A percentile compares a stretch with the other conserved stretches of the same genome.
These are phyloP conservation scores for Chaetodon trifascialis DNA, from an alignment of 2,113 vertebrate species.

Conservation along the genomic window DNA sequence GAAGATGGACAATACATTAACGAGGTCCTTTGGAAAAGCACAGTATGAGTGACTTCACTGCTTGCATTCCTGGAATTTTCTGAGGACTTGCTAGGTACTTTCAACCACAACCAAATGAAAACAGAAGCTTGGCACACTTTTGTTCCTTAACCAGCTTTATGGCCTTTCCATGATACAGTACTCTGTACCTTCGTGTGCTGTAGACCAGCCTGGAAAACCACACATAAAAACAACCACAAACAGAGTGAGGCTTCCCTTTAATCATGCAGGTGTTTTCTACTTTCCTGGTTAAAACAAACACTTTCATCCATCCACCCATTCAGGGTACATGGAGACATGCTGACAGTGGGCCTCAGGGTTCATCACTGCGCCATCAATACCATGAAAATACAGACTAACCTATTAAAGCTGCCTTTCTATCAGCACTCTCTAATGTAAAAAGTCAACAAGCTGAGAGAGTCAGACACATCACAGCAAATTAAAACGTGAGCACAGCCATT, in stretches of 20 bases:
- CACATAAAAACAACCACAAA: slow-evolving; percentile 26
- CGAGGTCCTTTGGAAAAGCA: neutral
- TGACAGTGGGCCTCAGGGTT: slow-evolving; percentile 9
- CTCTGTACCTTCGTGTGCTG: neutral
- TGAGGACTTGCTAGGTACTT: slow-evolving; percentile 10
- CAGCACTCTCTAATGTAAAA: slow-evolving; percentile 42
- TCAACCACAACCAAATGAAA: slow-evolving; percentile 21
- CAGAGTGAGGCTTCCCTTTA: slow-evolving; percentile 19
- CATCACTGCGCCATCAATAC: slow-evolving; percentile 11
- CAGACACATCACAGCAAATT: slow-evolving; percentile 16
- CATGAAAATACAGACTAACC: slow-evolving; percentile 53
- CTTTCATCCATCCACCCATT: slow-evolving; percentile 14
- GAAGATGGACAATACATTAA: neutral
- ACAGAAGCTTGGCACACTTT: neutral
- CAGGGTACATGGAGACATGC: neutral
- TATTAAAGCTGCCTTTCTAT: slow-evolving; percentile 54
- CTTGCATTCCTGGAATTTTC: slow-evolving; percentile 19
- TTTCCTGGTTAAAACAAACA: slow-evolving; percentile 40
- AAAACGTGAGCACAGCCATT: slow-evolving; percentile 9
- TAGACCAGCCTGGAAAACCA: slow-evolving; percentile 29
- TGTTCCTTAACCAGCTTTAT: slow-evolving; percentile 11
- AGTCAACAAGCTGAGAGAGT: slow-evolving; percentile 6
- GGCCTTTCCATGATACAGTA: neutral
- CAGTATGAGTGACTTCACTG: neutral
- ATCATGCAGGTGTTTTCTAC: slow-evolving; percentile 48